Conservation (phyloP, 2,113 vertebrate species). For the Pungitius pungitius region DNA sequence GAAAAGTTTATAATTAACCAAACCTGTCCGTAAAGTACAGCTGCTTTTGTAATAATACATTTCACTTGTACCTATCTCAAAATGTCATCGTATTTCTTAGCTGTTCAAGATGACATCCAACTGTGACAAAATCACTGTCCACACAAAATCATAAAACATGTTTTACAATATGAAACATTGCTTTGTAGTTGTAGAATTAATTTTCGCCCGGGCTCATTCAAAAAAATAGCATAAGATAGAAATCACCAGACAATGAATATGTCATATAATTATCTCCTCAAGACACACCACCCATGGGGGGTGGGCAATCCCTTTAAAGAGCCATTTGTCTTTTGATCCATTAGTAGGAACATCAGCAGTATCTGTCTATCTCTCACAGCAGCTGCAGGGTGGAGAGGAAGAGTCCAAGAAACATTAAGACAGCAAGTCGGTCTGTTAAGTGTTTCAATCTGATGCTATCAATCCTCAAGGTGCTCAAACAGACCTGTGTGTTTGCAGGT, state of each 20-base stretch:
- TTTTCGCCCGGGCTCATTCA: constrained; percentile 53
- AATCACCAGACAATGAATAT: constrained; percentile 65
- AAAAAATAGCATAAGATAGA: constrained; percentile 63
- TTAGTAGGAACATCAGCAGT: constrained; percentile 81
- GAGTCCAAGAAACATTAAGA: constrained; percentile 79
- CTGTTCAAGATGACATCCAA: constrained; percentile 14
- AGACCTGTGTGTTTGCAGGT: constrained; percentile 55
- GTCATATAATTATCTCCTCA: constrained; percentile 72
- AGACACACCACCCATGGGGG: constrained; percentile 78
- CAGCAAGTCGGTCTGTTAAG: constrained; percentile 76
- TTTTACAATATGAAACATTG: constrained; percentile 50
- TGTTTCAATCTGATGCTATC: constrained; percentile 83
- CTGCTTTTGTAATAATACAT: neutral
- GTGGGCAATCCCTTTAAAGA: constrained; percentile 65
- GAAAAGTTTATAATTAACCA: neutral
- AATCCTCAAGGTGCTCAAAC: constrained; percentile 77
- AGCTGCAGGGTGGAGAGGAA: constrained; percentile 74
- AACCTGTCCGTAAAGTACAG: neutral
- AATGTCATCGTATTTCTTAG: neutral
- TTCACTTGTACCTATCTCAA: neutral
- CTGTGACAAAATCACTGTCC: constrained; percentile 39
- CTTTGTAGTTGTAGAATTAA: constrained; percentile 48
- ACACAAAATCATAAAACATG: constrained; percentile 50
- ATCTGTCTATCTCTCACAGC: constrained; percentile 71
- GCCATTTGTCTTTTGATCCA: constrained; percentile 83